Conservation (phyloP, 2,797 vertebrate genomes). For the Lerista edwardsae region DNA sequence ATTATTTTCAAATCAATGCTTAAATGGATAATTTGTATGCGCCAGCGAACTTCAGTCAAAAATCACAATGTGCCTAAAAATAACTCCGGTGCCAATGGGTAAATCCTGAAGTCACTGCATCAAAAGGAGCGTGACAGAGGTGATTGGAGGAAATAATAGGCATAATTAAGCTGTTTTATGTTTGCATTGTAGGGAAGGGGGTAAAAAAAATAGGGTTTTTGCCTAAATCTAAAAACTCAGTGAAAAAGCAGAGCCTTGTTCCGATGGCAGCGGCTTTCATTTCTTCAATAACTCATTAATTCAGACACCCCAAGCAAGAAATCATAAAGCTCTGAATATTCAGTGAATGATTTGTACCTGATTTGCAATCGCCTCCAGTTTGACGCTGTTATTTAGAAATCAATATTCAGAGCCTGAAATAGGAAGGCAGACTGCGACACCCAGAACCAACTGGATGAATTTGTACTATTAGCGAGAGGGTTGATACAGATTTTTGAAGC, state of each 20-base stretch:
- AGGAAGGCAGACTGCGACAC: constrained; percentile 1
- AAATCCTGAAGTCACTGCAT: constrained; percentile 72
- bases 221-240: constrained; percentile 46
- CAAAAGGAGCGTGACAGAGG: constrained; percentile 69
- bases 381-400: constrained; percentile 31
- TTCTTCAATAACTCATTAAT: constrained; percentile 53
- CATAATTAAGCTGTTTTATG: constrained; percentile 74
- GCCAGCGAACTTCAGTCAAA: constrained; percentile 65
- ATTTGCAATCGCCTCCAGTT: constrained; percentile 47
- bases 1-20: constrained; percentile 72
- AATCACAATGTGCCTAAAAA: constrained; percentile 71
- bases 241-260: constrained; percentile 48
- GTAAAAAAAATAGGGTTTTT: constrained; percentile 26
- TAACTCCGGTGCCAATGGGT: constrained; percentile 69
- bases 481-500: constrained; percentile 39
- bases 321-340: constrained; percentile 58
- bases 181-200: constrained; percentile 41
- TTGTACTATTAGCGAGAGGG: constrained; percentile 41
- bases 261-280: constrained; percentile 51
- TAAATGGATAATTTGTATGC: constrained; percentile 72
- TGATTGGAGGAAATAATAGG: constrained; percentile 58
- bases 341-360: constrained; percentile 45
- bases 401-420: constrained; percentile 33
- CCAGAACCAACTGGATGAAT: constrained; percentile 50
- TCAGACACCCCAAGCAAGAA: constrained; percentile 50